phyloP scores from a whole-genome alignment of 2,797 vertebrate species.

The Intellagama lesueurii region DNA sequence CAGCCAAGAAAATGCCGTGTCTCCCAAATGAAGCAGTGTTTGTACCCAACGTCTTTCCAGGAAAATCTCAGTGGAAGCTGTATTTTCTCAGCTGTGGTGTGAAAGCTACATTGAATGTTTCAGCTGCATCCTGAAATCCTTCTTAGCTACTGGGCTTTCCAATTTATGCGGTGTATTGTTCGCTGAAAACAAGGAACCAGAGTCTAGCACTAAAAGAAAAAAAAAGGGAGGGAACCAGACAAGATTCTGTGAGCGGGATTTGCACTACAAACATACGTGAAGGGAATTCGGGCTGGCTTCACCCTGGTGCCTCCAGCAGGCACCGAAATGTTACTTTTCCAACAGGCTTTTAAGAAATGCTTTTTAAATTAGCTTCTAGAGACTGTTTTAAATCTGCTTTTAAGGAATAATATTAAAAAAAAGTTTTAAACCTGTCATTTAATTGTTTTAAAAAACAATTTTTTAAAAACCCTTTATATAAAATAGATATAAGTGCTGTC shows the following conservation, averaged over 20 bases:
- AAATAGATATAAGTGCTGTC: not conserved
- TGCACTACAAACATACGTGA: not conserved
- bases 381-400: too few relatives aligned
- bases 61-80: slow-evolving; percentile 21
- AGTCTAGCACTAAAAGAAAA: not conserved
- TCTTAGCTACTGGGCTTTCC: not conserved
- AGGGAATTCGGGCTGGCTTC: too few relatives aligned
- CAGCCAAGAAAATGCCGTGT: not conserved
- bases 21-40: slow-evolving; percentile 8
- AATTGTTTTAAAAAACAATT: too few relatives aligned
- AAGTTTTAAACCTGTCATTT: too few relatives aligned
- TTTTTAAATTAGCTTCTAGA: too few relatives aligned
- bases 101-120: slow-evolving; percentile 13
- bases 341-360: too few relatives aligned
- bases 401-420: too few relatives aligned
- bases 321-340: too few relatives aligned
- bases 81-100: not conserved
- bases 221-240: not conserved
- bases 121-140: not conserved
- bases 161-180: not conserved
- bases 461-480: too few relatives aligned
- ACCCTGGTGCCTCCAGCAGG: too few relatives aligned
- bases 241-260: not conserved
- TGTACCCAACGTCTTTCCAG: not conserved
- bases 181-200: not conserved